Conservation (phyloP, 2,888 invertebrate species). For the Meghimatium bilineatum region DNA sequence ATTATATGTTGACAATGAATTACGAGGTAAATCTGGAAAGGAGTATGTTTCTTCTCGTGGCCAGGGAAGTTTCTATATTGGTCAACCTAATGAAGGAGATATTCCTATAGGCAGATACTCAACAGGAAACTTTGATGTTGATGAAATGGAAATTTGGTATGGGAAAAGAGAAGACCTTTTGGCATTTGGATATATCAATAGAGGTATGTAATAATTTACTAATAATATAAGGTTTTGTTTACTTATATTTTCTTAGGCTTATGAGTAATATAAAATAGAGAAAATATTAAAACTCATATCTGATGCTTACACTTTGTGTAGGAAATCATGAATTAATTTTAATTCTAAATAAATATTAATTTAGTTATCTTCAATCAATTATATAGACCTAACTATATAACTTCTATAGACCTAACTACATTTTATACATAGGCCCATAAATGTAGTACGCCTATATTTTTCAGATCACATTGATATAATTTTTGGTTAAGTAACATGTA, state of each 20-base stretch:
- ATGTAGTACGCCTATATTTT: too few species aligned
- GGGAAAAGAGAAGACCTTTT: slow-evolving; percentile 65
- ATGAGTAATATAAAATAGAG: too few species aligned
- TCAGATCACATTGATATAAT: too few species aligned
- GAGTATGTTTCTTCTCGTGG: slow-evolving; percentile 10
- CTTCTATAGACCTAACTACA: too few species aligned
- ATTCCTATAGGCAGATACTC: slow-evolving; percentile 55
- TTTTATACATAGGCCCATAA: too few species aligned
- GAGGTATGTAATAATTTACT: slow-evolving; percentile 61
- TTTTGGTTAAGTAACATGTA: too few species aligned
- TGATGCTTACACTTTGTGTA: background rate
- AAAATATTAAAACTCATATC: background rate
- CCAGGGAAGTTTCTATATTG: slow-evolving; percentile 61
- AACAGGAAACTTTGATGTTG: slow-evolving; percentile 63
- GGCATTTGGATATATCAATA: slow-evolving; percentile 67
- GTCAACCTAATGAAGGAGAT: slow-evolving; percentile 65
- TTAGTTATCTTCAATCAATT: too few species aligned
- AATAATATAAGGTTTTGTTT: background rate
- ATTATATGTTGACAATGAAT: slow-evolving; percentile 64
- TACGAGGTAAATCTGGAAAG: slow-evolving; percentile 36
- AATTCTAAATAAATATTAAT: too few species aligned
- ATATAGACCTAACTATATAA: too few species aligned
- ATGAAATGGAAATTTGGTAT: slow-evolving; percentile 72
- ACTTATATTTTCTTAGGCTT: background rate
- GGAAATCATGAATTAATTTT: background rate